Conservation (phyloP, 2,888 invertebrate species). For the Drosophila conformis region DNA sequence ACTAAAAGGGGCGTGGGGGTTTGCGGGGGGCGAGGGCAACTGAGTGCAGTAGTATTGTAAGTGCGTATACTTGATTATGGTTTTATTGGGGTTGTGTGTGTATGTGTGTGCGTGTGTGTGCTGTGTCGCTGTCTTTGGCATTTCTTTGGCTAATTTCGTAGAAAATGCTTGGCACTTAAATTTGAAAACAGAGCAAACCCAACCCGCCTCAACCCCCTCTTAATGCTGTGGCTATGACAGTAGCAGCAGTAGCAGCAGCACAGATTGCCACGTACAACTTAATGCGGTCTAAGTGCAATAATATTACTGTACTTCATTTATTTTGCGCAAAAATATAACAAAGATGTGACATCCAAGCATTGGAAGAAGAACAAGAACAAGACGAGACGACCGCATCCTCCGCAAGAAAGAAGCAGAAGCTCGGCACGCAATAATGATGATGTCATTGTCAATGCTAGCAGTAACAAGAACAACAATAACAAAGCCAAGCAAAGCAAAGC, state of each 20-base stretch:
- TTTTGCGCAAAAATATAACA: conserved; percentile 81
- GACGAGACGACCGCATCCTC: conserved; percentile 21
- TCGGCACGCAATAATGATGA: conserved; percentile 82
- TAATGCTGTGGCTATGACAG: conserved; percentile 1
- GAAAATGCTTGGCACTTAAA: conserved; percentile 78
- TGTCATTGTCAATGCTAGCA: conserved; percentile 83
- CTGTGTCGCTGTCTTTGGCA: conserved; percentile 46
- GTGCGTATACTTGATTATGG: conserved; percentile 81
- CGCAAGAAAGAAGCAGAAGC: conserved; percentile 47
- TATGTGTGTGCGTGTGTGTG: conserved; percentile 6
- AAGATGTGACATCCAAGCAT: conserved; percentile 74
- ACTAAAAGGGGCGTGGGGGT: not conserved
- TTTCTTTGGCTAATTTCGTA: conserved; percentile 75
- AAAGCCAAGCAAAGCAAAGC: conserved; percentile 34
- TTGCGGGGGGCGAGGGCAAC: conserved; percentile 16
- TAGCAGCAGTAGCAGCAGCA: conserved; percentile 54
- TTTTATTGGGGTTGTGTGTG: conserved; percentile 67
- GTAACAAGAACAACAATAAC: conserved; percentile 48
- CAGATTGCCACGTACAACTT: conserved; percentile 82
- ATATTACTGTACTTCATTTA: conserved; percentile 83
- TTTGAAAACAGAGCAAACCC: conserved; percentile 74
- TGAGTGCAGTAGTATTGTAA: conserved; percentile 47
- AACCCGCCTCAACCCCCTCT: conserved; percentile 21
- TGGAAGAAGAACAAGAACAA: conserved; percentile 28
- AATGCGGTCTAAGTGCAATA: conserved; percentile 83